These are phyloP conservation scores for Cetonia aurata DNA, from an alignment of 2,888 invertebrate species.

Conservation along the genomic window DNA sequence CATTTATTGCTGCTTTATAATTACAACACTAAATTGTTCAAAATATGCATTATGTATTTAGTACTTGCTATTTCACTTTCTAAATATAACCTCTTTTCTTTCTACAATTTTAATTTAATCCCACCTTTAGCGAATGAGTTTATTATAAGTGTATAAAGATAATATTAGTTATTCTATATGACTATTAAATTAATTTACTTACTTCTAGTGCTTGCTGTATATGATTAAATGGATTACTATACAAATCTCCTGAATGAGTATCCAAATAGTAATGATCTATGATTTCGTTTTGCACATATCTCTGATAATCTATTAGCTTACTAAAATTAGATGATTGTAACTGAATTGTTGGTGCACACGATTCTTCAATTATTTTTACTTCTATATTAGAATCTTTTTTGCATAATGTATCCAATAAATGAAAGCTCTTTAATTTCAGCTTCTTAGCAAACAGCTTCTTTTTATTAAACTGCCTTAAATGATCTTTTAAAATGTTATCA, in stretches of 20 bases:
- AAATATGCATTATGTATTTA: too few relatives aligned
- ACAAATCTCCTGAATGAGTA: conserved; percentile 36
- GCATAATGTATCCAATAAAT: conserved; percentile 6
- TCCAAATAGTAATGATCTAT: conserved; percentile 11
- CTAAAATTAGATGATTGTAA: conserved; percentile 32
- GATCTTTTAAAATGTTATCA: conserved; percentile 48
- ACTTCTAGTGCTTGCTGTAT: conserved; percentile 51
- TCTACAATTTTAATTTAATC: too few relatives aligned
- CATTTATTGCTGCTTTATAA: too few relatives aligned
- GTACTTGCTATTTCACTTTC: too few relatives aligned
- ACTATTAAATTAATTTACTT: conserved; percentile 40
- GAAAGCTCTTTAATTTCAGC: conserved; percentile 8
- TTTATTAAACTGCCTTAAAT: conserved; percentile 49
- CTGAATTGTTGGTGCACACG: conserved; percentile 4
- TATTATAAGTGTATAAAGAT: too few relatives aligned
- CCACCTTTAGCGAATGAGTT: too few relatives aligned
- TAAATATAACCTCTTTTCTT: too few relatives aligned
- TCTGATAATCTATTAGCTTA: conserved; percentile 43
- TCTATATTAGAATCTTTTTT: conserved; percentile 15
- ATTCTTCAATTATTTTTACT: conserved; percentile 13
- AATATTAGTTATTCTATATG: too few relatives aligned
- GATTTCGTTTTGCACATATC: conserved; percentile 16
- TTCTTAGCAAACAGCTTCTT: conserved; percentile 47
- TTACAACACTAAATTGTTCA: too few relatives aligned
- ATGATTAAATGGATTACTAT: conserved; percentile 41